Percentiles rank a stretch among this genome's conserved stretches.
Conservation (phyloP, 2,888 invertebrate genomes). For the Atrina japonica region DNA sequence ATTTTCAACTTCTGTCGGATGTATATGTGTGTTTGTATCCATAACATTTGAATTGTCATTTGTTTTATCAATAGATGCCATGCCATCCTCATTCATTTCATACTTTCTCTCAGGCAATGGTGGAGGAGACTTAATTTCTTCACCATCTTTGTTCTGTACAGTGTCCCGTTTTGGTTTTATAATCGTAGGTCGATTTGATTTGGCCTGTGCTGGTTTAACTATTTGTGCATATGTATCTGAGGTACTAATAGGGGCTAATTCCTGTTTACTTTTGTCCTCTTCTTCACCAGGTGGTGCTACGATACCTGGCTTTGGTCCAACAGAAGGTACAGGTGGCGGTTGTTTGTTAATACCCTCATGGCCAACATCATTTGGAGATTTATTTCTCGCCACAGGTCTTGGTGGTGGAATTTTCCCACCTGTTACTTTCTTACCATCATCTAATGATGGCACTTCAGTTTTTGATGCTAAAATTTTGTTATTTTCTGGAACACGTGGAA, state of each 20-base stretch:
- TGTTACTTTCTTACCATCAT: not conserved
- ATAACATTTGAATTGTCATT: not conserved
- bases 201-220: constrained; percentile 11
- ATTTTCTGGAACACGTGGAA: constrained; percentile 5
- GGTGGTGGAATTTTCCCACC: not conserved
- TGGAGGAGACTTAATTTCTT: too few relatives aligned
- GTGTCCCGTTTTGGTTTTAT: too few relatives aligned
- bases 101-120: not conserved
- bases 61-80: too few relatives aligned
- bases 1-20: not conserved
- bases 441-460: not conserved
- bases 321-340: constrained; percentile 18
- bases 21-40: too few relatives aligned
- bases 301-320: constrained; percentile 8
- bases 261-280: not conserved
- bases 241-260: not conserved
- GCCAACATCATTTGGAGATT: constrained; percentile 7
- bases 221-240: not conserved
- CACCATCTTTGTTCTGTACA: too few relatives aligned
- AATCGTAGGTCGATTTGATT: constrained; percentile 8
- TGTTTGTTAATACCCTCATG: not conserved
- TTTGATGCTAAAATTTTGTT: constrained; percentile 12
- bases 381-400: not conserved
- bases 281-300: not conserved
- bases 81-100: not conserved